These are phyloP conservation scores for Listronotus oregonensis DNA, from an alignment of 1,140 invertebrate species.

Conservation along the genomic window DNA sequence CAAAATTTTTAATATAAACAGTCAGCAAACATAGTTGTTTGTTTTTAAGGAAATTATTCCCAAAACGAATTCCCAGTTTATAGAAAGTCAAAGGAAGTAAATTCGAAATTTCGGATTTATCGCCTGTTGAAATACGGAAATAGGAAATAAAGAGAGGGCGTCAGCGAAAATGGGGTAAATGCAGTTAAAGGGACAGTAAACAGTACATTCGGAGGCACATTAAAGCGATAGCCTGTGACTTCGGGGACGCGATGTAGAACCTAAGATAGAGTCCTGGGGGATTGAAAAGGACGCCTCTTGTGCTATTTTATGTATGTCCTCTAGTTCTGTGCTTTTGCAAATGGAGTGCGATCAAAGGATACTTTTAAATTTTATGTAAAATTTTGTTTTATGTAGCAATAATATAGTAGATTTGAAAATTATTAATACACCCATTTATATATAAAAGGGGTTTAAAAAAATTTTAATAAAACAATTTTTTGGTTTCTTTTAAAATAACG, in stretches of 20 bases:
- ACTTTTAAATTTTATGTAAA: constrained; percentile 5
- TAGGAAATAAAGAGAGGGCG: constrained; percentile 31
- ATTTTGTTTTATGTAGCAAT: constrained; percentile 1
- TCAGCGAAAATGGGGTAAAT: constrained; percentile 35
- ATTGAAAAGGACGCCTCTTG: constrained; percentile 21
- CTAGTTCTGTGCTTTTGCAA: not conserved
- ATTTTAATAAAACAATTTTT: too few species aligned
- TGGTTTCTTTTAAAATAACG: too few species aligned
- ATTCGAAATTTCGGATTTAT: constrained; percentile 19
- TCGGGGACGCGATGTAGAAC: constrained; percentile 25
- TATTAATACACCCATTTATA: not conserved
- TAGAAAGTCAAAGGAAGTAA: not conserved
- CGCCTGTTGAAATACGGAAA: constrained; percentile 24
- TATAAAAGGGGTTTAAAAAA: too few species aligned
- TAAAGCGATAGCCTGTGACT: constrained; percentile 44
- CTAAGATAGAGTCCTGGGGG: constrained; percentile 25
- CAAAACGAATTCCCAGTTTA: constrained; percentile 2
- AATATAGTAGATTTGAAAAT: not conserved
- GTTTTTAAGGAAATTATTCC: constrained; percentile 16
- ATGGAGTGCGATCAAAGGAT: constrained; percentile 12
- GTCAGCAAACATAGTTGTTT: not conserved
- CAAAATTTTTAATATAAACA: too few species aligned
- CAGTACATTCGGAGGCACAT: constrained; percentile 40
- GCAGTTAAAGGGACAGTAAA: constrained; percentile 37
- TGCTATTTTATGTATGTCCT: constrained; percentile 20